Evolutionary conservation across 2,113 vertebrate genomes (phyloP).

Genomic region (Sebastes fasciatus): DNA sequence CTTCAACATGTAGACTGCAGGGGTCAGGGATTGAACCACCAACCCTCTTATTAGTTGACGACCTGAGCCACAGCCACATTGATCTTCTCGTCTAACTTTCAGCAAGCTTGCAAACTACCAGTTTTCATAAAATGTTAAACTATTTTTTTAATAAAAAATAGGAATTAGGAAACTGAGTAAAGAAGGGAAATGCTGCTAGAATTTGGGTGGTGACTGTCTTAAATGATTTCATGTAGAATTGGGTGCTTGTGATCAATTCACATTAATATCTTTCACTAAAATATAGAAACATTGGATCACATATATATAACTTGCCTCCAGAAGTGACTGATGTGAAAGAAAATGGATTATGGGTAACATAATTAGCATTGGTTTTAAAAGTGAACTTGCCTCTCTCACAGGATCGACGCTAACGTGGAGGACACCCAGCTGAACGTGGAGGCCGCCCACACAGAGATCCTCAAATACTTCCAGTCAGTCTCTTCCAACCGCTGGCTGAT

Average conservation of each 20-base stretch:
- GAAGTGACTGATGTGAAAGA: neutral
- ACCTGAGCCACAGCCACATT: too few species aligned
- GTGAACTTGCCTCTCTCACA: slow-evolving; percentile 52
- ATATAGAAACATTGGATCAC: neutral
- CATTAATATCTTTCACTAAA: neutral
- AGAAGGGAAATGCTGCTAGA: neutral
- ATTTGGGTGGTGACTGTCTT: neutral
- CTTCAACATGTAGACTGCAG: too few species aligned
- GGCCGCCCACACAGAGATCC: slow-evolving; percentile 91
- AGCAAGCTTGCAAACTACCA: too few species aligned
- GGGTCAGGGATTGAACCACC: too few species aligned
- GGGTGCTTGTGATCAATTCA: neutral
- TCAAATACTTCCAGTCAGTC: slow-evolving; percentile 96
- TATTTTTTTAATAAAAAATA: neutral
- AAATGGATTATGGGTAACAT: neutral
- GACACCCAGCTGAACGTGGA: slow-evolving; percentile 94
- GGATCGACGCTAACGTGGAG: slow-evolving; percentile 93
- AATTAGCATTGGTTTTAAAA: neutral
- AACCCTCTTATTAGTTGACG: too few species aligned
- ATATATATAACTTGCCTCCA: neutral
- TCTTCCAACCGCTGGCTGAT: slow-evolving; percentile 96
- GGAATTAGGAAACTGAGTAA: neutral
- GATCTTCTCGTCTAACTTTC: neutral
- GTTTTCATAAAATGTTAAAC: neutral
- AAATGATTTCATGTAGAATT: neutral